Evolutionary conservation across 2,113 vertebrate genomes (phyloP).

Genomic region (Syngnathus scovelli): DNA sequence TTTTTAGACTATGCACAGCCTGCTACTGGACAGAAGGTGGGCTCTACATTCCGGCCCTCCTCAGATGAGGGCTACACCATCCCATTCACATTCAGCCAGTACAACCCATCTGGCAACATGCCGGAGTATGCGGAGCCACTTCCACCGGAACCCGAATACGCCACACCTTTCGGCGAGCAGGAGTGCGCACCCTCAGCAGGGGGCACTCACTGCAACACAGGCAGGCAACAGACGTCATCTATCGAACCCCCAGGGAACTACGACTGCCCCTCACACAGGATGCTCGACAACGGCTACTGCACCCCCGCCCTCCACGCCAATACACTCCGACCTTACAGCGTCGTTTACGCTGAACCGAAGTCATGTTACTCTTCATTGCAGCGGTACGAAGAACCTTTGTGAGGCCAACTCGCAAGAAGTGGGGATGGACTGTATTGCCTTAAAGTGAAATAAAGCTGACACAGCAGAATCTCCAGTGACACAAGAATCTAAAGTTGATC

Average conservation of each 20-base stretch:
- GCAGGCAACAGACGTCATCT: constrained; percentile 1
- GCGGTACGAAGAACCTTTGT: constrained; percentile 67
- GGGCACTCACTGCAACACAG: neutral
- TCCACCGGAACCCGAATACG: constrained; percentile 78
- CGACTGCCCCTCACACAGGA: constrained; percentile 65
- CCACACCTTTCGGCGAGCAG: constrained; percentile 51
- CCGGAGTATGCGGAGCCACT: constrained; percentile 79
- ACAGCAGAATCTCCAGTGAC: constrained; percentile 4
- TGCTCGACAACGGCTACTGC: constrained; percentile 64
- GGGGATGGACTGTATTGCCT: neutral
- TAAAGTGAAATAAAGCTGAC: constrained; percentile 4
- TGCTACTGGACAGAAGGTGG: constrained; percentile 61
- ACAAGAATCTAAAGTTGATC: constrained; percentile 2
- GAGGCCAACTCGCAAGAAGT: constrained; percentile 17
- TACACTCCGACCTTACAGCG: constrained; percentile 18
- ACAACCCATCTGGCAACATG: constrained; percentile 69
- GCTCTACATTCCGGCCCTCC: constrained; percentile 76
- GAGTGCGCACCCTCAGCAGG: constrained; percentile 28
- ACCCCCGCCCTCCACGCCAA: constrained; percentile 38
- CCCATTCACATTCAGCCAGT: constrained; percentile 73
- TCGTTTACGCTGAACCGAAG: constrained; percentile 52
- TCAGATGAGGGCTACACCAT: constrained; percentile 73
- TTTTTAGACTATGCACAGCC: constrained; percentile 77
- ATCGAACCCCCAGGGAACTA: constrained; percentile 42
- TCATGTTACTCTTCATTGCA: constrained; percentile 31